phyloP scores from a whole-genome alignment of 2,113 vertebrate species.

The Capreolus pygargus region DNA sequence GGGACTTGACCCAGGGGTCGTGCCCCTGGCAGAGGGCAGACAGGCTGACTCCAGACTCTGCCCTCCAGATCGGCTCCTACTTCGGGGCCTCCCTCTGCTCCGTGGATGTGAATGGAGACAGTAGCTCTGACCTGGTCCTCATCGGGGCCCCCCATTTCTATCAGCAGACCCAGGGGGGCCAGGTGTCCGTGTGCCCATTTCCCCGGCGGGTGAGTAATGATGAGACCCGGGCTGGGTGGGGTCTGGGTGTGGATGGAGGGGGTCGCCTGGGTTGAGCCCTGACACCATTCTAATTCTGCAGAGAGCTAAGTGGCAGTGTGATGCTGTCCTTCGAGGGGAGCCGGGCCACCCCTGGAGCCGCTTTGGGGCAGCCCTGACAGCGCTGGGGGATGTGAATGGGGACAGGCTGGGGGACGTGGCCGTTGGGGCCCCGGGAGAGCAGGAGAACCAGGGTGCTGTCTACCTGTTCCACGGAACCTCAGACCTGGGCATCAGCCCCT shows the following conservation, averaged over 20 bases:
- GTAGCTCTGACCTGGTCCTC: conserved; percentile 65
- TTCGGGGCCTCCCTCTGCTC: conserved; percentile 76
- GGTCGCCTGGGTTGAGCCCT: not conserved
- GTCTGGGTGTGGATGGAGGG: not conserved
- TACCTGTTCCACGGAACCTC: conserved; percentile 85
- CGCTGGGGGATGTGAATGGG: conserved; percentile 84
- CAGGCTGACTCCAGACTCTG: not conserved
- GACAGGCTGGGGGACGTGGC: conserved; percentile 85
- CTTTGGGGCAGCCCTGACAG: conserved; percentile 85
- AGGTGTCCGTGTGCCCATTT: conserved; percentile 55
- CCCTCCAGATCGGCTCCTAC: conserved; percentile 76
- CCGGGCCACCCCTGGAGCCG: conserved; percentile 75
- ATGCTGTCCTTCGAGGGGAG: conserved; percentile 47
- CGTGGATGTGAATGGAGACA: conserved; percentile 63
- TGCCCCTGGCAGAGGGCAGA: not conserved
- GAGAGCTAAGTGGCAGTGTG: conserved; percentile 39
- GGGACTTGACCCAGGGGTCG: not conserved
- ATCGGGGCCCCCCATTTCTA: conserved; percentile 75
- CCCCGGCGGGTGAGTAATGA: not conserved
- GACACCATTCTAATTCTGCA: not conserved
- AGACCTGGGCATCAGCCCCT: conserved; percentile 58
- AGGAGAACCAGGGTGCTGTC: conserved; percentile 82
- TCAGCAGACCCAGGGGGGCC: conserved; percentile 51
- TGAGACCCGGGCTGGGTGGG: not conserved
- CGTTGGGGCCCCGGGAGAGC: conserved; percentile 87